Evolutionary conservation across 2,113 vertebrate genomes (phyloP), one percentile per base, ranked within the genome.

Genomic region (Raja brachyura): DNA sequence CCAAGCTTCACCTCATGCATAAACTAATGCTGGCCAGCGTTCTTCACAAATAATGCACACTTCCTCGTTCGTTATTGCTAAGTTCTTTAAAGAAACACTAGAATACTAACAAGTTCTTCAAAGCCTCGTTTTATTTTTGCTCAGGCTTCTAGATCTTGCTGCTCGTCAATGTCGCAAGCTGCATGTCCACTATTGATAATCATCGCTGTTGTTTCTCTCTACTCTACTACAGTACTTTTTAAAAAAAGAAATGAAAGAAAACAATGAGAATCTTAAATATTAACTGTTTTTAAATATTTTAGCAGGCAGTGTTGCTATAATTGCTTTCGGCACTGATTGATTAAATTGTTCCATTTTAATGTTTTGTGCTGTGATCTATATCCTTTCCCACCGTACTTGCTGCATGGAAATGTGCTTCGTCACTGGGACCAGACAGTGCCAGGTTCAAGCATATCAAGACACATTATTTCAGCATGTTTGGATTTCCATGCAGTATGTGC

Each of bases 11-110:
- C 83, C 59, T 88, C 83, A 88, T 88, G 83, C 83, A 63, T 88
- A 88, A 88, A 63, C 83, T 88, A 88, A 88, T 88, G 83, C 83
- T 88, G 83, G 83, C 61, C 83, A 88, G 83, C 83, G 83, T 88
- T 63, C 83, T 88, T 88, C 83, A 88, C 83, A 88, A 88, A 88
- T 88, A 88, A 88, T 88, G 83, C 83, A 88, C 83, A 88, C 83
- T 88, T 88, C 61, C 83, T 88, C 83, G 56, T 63, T 63, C 56
- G 83, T 88, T 88, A 88, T 88, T 88, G 83, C 83, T 88, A 88
- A 88, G 83, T 88, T 88, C 83, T 88, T 88, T 66, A 88, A 63
- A 88, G 83, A 88, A 88, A 88, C 81, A 86, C 59, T 88, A 88
- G 83, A 88, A 88, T 63, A 88, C 81, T 85, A 59, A 85, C 81